These are phyloP conservation scores for Aurelia sp. DNA, from an alignment of 30 jellyfish, hydroid and myxozoan genomes.

Conservation along the genomic window DNA sequence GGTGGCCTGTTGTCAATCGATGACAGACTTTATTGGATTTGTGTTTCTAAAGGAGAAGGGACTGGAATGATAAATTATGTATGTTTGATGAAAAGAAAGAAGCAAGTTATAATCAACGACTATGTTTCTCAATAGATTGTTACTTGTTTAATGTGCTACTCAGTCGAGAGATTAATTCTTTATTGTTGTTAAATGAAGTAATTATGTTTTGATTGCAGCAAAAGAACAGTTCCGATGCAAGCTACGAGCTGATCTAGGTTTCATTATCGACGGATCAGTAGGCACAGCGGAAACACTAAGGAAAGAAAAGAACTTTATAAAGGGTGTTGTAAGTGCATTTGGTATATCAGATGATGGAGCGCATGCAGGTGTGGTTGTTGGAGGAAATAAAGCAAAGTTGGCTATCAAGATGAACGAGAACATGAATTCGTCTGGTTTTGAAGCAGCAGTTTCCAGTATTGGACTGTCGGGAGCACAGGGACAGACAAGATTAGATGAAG, in stretches of 20 bases:
- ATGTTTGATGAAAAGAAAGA: too few relatives aligned
- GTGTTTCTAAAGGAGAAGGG: too few relatives aligned
- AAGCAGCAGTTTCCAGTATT: slow-evolving; percentile 33
- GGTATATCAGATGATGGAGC: slow-evolving; percentile 9
- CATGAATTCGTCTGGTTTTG: slow-evolving; percentile 1
- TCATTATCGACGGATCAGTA: slow-evolving; percentile 19
- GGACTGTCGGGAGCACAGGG: slow-evolving; percentile 1
- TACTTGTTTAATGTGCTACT: too few relatives aligned
- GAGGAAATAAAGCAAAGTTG: slow-evolving; percentile 1
- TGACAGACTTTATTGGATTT: too few relatives aligned
- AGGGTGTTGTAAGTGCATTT: slow-evolving; percentile 31
- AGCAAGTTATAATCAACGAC: too few relatives aligned
- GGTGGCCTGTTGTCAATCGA: too few relatives aligned
- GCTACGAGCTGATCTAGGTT: slow-evolving; percentile 40
- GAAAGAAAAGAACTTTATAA: slow-evolving; percentile 46
- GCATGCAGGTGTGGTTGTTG: slow-evolving; percentile 51
- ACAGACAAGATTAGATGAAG: slow-evolving; percentile 31
- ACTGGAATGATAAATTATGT: too few relatives aligned
- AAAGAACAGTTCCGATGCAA: slow-evolving; percentile 20
- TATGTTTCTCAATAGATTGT: too few relatives aligned
- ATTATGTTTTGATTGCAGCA: slow-evolving; percentile 4
- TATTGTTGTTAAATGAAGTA: too few relatives aligned
- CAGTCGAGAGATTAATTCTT: too few relatives aligned
- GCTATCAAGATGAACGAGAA: slow-evolving; percentile 43
- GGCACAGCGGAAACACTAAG: neutral